phyloP scores from a whole-genome alignment of 2,888 invertebrate genomes.

The Ryuthela nishihirai region DNA sequence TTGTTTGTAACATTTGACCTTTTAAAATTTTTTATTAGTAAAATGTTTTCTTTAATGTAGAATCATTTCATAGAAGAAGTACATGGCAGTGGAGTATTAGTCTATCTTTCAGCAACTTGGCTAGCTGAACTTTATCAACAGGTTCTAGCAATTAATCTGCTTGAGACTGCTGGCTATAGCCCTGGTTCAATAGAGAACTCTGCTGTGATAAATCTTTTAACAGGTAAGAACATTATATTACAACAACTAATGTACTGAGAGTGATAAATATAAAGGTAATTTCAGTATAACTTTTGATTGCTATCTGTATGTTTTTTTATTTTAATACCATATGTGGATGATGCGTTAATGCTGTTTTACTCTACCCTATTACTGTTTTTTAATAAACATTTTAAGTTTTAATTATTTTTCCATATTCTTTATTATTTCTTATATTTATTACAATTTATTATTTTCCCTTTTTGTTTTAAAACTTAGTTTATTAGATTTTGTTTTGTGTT shows the following conservation, averaged over 20 bases:
- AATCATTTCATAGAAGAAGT: conserved; percentile 89
- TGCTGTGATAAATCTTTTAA: conserved; percentile 68
- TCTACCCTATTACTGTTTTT: too few species aligned
- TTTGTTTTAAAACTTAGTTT: not conserved
- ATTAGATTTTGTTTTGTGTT: not conserved
- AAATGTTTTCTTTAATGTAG: conserved; percentile 52
- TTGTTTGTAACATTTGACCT: too few species aligned
- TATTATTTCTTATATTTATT: conserved; percentile 22
- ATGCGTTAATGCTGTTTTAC: too few species aligned
- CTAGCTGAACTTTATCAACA: conserved; percentile 86
- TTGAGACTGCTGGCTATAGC: conserved; percentile 66
- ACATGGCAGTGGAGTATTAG: conserved; percentile 84
- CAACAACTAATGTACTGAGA: too few species aligned
- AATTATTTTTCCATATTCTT: conserved; percentile 2
- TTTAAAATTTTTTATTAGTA: too few species aligned
- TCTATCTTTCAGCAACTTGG: conserved; percentile 91
- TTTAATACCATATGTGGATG: too few species aligned
- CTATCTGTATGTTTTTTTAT: too few species aligned
- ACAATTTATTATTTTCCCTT: conserved; percentile 1
- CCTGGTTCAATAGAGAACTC: conserved; percentile 56
- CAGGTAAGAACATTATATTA: conserved; percentile 56
- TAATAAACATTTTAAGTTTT: too few species aligned
- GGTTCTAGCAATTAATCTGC: conserved; percentile 67
- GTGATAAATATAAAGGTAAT: too few species aligned
- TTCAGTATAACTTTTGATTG: too few species aligned